phyloP scores from a whole-genome alignment of 2,797 vertebrate species.

The Clarias laeviceps region DNA sequence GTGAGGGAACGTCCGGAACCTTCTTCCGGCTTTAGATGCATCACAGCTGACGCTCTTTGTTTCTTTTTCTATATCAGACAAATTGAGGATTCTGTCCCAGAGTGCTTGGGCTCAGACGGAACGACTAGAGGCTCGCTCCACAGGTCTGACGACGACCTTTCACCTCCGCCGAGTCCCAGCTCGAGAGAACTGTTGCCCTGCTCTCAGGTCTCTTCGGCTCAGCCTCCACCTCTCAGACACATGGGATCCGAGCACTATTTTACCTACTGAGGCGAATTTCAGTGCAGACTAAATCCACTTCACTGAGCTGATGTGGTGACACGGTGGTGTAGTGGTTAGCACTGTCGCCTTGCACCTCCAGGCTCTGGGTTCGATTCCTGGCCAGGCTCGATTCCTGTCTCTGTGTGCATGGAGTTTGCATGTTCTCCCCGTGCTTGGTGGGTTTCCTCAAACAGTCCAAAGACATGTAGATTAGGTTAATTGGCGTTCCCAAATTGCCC shows the following conservation, averaged over 20 bases:
- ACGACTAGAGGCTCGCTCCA: conserved; percentile 45
- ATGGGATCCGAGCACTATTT: conserved; percentile 37
- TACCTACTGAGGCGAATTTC: conserved; percentile 1
- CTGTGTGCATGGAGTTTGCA: too few relatives aligned
- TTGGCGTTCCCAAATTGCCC: too few relatives aligned
- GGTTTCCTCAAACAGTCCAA: too few relatives aligned
- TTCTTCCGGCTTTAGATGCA: background rate
- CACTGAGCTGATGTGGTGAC: too few relatives aligned
- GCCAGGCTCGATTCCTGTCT: too few relatives aligned
- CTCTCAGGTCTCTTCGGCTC: conserved; percentile 46
- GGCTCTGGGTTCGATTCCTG: too few relatives aligned
- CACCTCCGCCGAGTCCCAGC: conserved; percentile 59
- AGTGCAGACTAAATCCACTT: background rate
- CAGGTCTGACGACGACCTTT: conserved; percentile 64
- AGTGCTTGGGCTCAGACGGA: conserved; percentile 29
- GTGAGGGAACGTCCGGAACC: conserved; percentile 41
- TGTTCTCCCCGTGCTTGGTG: too few relatives aligned
- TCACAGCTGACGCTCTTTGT: background rate
- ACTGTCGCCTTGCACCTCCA: too few relatives aligned
- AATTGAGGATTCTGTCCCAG: background rate
- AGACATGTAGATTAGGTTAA: too few relatives aligned
- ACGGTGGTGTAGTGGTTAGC: too few relatives aligned
- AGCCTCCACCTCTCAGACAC: conserved; percentile 55
- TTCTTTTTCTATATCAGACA: conserved; percentile 41
- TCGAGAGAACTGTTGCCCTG: conserved; percentile 7